Evolutionary conservation across 2,113 vertebrate genomes (phyloP), one percentile per base, ranked within the genome.

Genomic region (Lynx canadensis): DNA sequence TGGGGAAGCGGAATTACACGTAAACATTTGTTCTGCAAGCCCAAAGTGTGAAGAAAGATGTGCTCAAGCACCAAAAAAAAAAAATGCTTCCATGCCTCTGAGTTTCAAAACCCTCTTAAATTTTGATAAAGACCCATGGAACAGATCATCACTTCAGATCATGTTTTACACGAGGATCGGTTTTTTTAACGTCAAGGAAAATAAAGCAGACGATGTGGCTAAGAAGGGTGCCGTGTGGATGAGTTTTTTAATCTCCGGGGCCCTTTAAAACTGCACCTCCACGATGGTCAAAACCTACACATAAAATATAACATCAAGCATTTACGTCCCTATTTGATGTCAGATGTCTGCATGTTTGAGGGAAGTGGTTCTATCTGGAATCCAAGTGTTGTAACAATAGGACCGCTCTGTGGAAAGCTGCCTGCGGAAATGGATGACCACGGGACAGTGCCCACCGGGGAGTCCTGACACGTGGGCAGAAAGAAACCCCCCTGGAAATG

Each of bases 11-110:
- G 83, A 88, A 73, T 73, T 65, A 79, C 63, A 66, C 3, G 41
- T 63, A 94, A 92, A 94, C 92, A 79, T 92, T 83, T 83, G 96
- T 48, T 79, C 41, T 84, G 82, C 31, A 89, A 55, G 38, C 52
- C 18, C 45, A 33, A 48, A 13, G 50, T 89, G 88, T 83, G 76
- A 88, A 65, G 83, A 63, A 63, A 25, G 57, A 60, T 23, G n/a
- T 31, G 33, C 25, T 55, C 11, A 5, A 55, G 57, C 25, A 4
- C 38, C 4, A 6, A 52, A 18, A 14, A 25, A 45, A 52, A 18
- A 14, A 25, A 60, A 4, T 21, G 29, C 4, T 84, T 41, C 15
- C 65, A 0, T 15, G 68, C 41, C 74, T 48, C 81, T 27, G 41
- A 25, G 38, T 82, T 85, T 45, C 91, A 8, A 45, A 82, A 12